A percentile compares a stretch with the other conserved stretches of the same genome.
phyloP scores from a whole-genome alignment of 2,888 invertebrate species.

The Cosmia pyralina region DNA sequence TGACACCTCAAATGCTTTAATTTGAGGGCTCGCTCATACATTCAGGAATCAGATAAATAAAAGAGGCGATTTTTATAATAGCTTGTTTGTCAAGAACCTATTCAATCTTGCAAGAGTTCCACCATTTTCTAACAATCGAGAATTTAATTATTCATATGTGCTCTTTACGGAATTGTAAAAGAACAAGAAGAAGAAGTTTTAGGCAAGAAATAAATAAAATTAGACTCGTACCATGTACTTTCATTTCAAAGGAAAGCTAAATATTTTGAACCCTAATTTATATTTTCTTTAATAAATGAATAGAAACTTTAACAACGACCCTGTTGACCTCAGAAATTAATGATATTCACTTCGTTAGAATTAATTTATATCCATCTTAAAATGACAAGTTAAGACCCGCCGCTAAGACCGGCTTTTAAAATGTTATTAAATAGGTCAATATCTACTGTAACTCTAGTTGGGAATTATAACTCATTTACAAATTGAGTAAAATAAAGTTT shows the following conservation, averaged over 20 bases:
- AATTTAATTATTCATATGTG: neutral
- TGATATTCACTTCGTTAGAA: constrained; percentile 40
- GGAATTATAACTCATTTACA: constrained; percentile 12
- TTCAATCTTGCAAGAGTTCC: too few relatives aligned
- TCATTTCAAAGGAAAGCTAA: constrained; percentile 11
- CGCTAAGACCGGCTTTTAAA: constrained; percentile 41
- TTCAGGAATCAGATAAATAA: neutral
- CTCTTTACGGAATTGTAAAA: neutral
- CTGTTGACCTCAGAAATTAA: constrained; percentile 50
- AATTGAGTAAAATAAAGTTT: neutral
- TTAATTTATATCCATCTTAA: constrained; percentile 50
- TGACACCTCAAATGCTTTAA: too few relatives aligned
- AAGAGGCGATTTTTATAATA: neutral
- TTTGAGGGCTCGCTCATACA: neutral
- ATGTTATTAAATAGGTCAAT: constrained; percentile 30
- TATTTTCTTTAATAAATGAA: constrained; percentile 39
- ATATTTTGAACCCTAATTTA: constrained; percentile 33
- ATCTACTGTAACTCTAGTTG: neutral
- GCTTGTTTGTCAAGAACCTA: neutral
- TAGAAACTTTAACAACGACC: constrained; percentile 17
- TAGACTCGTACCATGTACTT: neutral
- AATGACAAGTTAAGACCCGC: constrained; percentile 50
- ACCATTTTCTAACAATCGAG: neutral
- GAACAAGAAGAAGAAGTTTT: neutral
- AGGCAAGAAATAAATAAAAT: neutral